Percentiles rank a stretch among this genome's conserved stretches.
Evolutionary conservation across 2,888 invertebrate species (phyloP).

Genomic region (Pyralis farinalis): DNA sequence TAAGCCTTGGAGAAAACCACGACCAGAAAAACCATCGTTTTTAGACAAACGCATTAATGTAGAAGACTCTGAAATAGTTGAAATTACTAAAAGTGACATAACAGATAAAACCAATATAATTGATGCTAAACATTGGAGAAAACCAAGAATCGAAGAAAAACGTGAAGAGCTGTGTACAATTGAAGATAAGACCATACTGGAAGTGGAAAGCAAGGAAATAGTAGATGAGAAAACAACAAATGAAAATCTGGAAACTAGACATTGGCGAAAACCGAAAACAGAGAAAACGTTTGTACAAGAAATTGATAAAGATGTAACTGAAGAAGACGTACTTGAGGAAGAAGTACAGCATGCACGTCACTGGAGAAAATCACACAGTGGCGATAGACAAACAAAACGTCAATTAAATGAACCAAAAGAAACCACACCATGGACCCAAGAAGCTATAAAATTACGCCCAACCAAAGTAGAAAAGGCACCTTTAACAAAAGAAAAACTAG

Average conservation of each 20-base stretch:
- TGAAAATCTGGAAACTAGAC: conserved; percentile 15
- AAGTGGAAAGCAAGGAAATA: conserved; percentile 7
- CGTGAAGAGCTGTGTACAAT: not conserved
- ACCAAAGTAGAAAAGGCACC: conserved; percentile 79
- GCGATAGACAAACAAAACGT: conserved; percentile 26
- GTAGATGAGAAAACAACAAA: conserved; percentile 15
- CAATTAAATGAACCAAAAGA: conserved; percentile 40
- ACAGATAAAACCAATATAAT: not conserved
- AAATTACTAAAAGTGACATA: conserved; percentile 5
- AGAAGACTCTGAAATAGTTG: conserved; percentile 20
- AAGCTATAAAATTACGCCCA: conserved; percentile 82
- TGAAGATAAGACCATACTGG: conserved; percentile 11
- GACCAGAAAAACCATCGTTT: conserved; percentile 30
- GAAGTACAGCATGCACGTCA: conserved; percentile 9
- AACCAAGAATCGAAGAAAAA: conserved; percentile 38
- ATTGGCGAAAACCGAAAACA: conserved; percentile 20
- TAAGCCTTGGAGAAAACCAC: conserved; percentile 48
- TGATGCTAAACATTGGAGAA: conserved; percentile 32
- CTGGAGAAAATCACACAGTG: conserved; percentile 26
- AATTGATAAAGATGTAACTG: conserved; percentile 10
- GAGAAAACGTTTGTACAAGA: conserved; percentile 13
- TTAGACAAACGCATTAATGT: conserved; percentile 4
- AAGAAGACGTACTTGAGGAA: conserved; percentile 2
- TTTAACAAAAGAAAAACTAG: conserved; percentile 76
- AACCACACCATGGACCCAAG: conserved; percentile 81